A percentile compares a stretch with the other conserved stretches of the same genome.
Conservation (phyloP, 2,888 invertebrate species). For the Phragmatobia fuliginosa region DNA sequence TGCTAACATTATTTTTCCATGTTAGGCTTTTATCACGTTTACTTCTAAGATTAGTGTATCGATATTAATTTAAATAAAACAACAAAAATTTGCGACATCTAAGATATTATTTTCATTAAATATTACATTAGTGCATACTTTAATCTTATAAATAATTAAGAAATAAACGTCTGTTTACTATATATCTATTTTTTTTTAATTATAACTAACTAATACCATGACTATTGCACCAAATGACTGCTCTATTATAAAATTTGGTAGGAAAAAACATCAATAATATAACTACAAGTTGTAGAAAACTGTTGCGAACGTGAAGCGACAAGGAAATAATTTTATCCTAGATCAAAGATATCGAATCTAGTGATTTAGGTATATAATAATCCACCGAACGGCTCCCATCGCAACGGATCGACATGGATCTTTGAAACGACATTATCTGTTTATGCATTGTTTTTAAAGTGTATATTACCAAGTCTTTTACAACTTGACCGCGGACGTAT, state of each 20-base stretch:
- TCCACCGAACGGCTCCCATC: too few species aligned
- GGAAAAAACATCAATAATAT: not conserved
- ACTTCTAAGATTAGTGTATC: not conserved
- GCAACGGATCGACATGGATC: too few species aligned
- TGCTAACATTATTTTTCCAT: not conserved
- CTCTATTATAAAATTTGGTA: not conserved
- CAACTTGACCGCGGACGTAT: too few species aligned
- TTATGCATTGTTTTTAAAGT: too few species aligned
- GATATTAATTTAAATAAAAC: slow-evolving; percentile 24
- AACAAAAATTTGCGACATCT: slow-evolving; percentile 31
- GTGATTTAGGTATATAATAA: not conserved
- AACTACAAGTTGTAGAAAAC: not conserved
- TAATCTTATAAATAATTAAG: slow-evolving; percentile 41
- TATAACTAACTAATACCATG: not conserved
- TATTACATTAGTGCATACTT: slow-evolving; percentile 32
- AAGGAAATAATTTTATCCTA: not conserved
- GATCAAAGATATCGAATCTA: not conserved
- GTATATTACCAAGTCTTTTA: too few species aligned
- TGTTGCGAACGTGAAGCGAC: not conserved
- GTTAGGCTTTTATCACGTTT: not conserved
- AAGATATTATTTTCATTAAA: slow-evolving; percentile 43
- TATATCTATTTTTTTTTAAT: slow-evolving; percentile 10
- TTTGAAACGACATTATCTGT: too few species aligned
- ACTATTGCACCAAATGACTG: slow-evolving; percentile 43
- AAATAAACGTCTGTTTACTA: slow-evolving; percentile 41